Conservation (phyloP, 1,140 invertebrate genomes). For the Steinernema feltiae region DNA sequence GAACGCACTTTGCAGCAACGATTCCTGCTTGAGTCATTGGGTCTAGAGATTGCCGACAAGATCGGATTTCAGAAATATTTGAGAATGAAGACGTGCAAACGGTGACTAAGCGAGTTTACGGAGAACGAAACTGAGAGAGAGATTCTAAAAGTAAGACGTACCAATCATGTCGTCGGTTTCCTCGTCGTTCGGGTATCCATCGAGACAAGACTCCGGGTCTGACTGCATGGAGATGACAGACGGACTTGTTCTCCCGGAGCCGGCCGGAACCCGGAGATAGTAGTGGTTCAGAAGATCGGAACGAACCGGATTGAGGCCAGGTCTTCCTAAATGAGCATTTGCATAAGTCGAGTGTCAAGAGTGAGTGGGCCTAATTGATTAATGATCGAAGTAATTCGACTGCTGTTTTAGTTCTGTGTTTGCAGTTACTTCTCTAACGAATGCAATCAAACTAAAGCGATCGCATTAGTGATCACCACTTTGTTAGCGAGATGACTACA, state of each 20-base stretch:
- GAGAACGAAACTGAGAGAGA: background rate
- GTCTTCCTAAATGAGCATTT: background rate
- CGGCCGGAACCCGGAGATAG: conserved; percentile 36
- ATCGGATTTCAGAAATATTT: background rate
- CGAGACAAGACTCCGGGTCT: conserved; percentile 39
- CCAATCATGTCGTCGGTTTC: conserved; percentile 31
- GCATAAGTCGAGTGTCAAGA: background rate
- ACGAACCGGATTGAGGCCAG: background rate
- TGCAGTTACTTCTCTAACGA: too few species aligned
- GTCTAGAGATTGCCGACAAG: background rate
- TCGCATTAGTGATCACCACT: too few species aligned
- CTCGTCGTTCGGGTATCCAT: conserved; percentile 34
- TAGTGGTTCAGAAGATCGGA: conserved; percentile 33
- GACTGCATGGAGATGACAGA: conserved; percentile 35
- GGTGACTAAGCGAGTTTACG: background rate
- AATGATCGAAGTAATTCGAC: too few species aligned
- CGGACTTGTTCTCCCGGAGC: conserved; percentile 30
- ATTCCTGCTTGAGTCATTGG: background rate
- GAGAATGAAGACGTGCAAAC: background rate
- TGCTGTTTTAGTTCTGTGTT: too few species aligned
- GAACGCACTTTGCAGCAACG: conserved; percentile 3
- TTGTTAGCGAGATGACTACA: background rate
- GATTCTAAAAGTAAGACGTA: conserved; percentile 23
- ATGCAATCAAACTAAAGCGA: too few species aligned
- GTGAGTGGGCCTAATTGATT: background rate